Evolutionary conservation across 2,113 vertebrate species (phyloP).

Genomic region (Trematomus loennbergii): DNA sequence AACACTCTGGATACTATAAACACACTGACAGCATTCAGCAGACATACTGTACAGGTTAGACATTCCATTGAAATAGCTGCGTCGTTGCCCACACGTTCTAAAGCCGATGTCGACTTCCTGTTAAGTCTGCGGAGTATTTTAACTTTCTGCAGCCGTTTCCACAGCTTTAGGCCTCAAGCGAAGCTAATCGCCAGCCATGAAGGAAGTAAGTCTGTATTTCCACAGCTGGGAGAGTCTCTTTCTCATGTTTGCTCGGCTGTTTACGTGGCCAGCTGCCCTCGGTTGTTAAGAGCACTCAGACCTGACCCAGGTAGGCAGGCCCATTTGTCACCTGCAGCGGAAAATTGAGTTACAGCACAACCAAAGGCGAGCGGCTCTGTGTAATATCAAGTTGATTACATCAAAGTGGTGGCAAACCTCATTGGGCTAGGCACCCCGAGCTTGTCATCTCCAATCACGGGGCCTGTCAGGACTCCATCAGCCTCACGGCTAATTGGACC

Average conservation of each 20-base stretch:
- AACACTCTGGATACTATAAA: conserved; percentile 13
- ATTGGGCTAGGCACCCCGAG: conserved; percentile 95
- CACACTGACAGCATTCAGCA: conserved; percentile 21
- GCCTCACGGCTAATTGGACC: conserved; percentile 99
- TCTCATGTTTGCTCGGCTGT: conserved; percentile 64
- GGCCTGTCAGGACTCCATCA: conserved; percentile 99
- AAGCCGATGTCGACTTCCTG: conserved; percentile 46
- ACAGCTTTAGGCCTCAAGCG: conserved; percentile 25
- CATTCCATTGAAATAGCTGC: conserved; percentile 23
- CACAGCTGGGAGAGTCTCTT: conserved; percentile 39
- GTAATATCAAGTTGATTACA: conserved; percentile 99
- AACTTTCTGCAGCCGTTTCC: conserved; percentile 35
- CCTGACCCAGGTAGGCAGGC: conserved; percentile 95
- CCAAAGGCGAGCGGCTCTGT: conserved; percentile 98
- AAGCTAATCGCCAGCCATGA: conserved; percentile 32
- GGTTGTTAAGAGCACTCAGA: conserved; percentile 96
- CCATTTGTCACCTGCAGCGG: conserved; percentile 99
- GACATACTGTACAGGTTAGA: conserved; percentile 28
- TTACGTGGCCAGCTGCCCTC: conserved; percentile 80
- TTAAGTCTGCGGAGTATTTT: conserved; percentile 35
- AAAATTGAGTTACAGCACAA: conserved; percentile 99
- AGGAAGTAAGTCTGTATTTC: conserved; percentile 43
- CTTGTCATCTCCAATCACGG: conserved; percentile 99
- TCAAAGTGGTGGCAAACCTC: conserved; percentile 99
- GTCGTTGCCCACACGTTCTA: background rate